These are phyloP conservation scores for Oreocharis arfaki DNA, from an alignment of 2,113 vertebrate species.

Conservation along the genomic window DNA sequence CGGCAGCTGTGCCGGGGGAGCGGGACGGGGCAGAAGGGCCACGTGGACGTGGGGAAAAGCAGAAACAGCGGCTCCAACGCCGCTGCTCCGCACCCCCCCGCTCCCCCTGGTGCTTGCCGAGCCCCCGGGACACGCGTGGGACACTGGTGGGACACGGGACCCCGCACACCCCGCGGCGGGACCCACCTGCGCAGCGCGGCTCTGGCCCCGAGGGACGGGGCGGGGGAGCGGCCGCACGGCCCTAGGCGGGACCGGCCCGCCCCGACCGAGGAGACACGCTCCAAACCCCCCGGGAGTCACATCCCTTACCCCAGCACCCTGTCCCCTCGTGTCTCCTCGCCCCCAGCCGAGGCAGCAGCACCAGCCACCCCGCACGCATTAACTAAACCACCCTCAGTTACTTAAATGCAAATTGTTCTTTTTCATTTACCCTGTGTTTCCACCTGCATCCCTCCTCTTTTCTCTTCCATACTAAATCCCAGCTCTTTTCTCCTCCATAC, in stretches of 20 bases:
- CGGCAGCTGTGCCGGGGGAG: neutral
- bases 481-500: neutral
- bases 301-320: rapidly evolving
- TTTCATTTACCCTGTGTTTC: rapidly evolving
- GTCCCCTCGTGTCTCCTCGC: rapidly evolving
- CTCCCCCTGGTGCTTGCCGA: neutral
- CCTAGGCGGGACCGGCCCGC: neutral
- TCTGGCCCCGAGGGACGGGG: neutral
- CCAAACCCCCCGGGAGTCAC: rapidly evolving
- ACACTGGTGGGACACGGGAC: neutral
- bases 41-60: neutral
- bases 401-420: neutral
- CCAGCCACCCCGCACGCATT: neutral
- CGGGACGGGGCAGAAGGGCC: neutral
- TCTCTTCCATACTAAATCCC: neutral
- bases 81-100: neutral
- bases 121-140: neutral
- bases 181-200: neutral
- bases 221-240: neutral
- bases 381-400: neutral
- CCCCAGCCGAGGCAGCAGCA: neutral
- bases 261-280: neutral
- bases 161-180: neutral
- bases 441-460: neutral
- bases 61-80: neutral